Base-by-base conservation (phyloP, 53 echinoderm and acorn worm genomes). In the Hippasteria phrygiana region DNA sequence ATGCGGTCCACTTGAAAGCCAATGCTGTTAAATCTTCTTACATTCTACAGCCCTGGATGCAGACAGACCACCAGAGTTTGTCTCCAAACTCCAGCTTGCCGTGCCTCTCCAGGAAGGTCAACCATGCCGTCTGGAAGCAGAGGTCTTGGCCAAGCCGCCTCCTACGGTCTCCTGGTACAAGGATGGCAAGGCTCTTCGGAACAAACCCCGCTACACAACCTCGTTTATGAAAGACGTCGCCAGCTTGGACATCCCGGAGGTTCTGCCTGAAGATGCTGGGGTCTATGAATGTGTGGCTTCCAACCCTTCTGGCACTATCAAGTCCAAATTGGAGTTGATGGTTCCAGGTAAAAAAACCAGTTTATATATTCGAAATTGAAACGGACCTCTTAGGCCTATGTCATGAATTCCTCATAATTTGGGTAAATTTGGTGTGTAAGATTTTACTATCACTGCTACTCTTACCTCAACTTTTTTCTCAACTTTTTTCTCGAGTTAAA, bases 291-390 rank as follows among this genome's bases (percentile, higher is more conserved):
- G 99, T 51, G 93, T 90, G 27, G 99, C 99, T 9, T 88, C 92
- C 64, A 99, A 99, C 56, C 84, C 93, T 46, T 93, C 92, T 8
- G 99, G 99, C 1, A 88, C 88, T 17, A 93, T 94, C 5, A 91
- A 94, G 72, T 91, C 91, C 46, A 89, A 67, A 70, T 89, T 95
- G 20, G 90, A 93, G 39, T 87, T 99, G 42, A 91, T 91, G 59
- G 96, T 99, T 73, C 91, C 89, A 74, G 99, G 98, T 98, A 64
- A 14, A n/a, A n/a, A n/a, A n/a, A n/a, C n/a, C n/a, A n/a, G n/a
- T n/a, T n/a, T n/a, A n/a, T n/a, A n/a, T n/a, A n/a, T n/a, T n/a
- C n/a, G n/a, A n/a, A n/a, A n/a, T n/a, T n/a, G n/a, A n/a, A n/a
- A n/a, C n/a, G n/a, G n/a, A n/a, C n/a, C n/a, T n/a, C n/a, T n/a